phyloP scores from a whole-genome alignment of 1,140 invertebrate species.

The Penaeus vannamei region DNA sequence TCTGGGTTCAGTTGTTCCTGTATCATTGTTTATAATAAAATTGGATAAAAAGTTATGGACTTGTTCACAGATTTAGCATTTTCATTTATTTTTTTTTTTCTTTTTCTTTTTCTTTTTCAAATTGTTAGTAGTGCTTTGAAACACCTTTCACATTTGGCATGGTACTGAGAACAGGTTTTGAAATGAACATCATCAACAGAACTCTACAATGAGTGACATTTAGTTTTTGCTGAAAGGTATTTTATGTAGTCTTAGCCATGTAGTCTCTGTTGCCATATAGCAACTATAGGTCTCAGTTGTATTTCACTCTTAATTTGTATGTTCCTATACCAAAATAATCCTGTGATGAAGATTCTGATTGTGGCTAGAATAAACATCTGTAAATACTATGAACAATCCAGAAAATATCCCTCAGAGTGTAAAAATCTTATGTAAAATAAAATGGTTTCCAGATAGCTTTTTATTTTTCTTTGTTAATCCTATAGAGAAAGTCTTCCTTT shows the following conservation, averaged over 20 bases:
- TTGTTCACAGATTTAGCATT: too few relatives aligned
- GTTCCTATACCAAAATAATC: constrained; percentile 51
- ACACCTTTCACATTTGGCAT: too few relatives aligned
- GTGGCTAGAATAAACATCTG: constrained; percentile 51
- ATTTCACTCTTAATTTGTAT: constrained; percentile 47
- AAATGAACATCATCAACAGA: too few relatives aligned
- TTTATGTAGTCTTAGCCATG: constrained; percentile 50
- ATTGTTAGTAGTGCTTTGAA: too few relatives aligned
- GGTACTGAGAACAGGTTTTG: too few relatives aligned
- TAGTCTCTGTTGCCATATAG: constrained; percentile 56
- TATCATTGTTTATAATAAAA: too few relatives aligned
- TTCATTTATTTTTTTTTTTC: too few relatives aligned
- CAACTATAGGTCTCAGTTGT: constrained; percentile 49
- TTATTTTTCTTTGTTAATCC: constrained; percentile 26
- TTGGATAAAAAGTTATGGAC: too few relatives aligned
- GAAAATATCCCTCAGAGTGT: constrained; percentile 53
- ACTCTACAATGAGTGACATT: constrained; percentile 29
- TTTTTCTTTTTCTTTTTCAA: too few relatives aligned
- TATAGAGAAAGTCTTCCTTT: not conserved
- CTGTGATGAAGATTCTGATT: constrained; percentile 57
- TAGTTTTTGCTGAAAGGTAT: constrained; percentile 43
- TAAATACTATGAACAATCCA: constrained; percentile 53
- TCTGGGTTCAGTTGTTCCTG: too few relatives aligned
- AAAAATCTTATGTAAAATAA: constrained; percentile 54
- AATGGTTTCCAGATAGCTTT: constrained; percentile 30